A percentile compares a stretch with the other conserved stretches of the same genome.
Conservation (phyloP, 2,888 invertebrate genomes). For the Eupeodes luniger region DNA sequence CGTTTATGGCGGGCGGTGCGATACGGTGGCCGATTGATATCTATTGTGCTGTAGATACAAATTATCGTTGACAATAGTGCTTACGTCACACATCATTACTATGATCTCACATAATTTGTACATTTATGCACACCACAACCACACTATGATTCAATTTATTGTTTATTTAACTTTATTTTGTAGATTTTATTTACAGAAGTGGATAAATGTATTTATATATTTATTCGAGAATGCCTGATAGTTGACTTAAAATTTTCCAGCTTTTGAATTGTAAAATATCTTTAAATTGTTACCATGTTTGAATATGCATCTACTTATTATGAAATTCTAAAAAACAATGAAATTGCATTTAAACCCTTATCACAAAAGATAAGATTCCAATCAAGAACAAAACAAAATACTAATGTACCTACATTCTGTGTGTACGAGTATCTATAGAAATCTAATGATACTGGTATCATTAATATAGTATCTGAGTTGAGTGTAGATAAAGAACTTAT, state of each 20-base stretch:
- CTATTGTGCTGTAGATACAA: too few relatives aligned
- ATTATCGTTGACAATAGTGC: too few relatives aligned
- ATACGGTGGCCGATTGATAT: too few relatives aligned
- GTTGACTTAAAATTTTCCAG: neutral
- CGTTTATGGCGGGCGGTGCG: too few relatives aligned
- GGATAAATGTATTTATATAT: too few relatives aligned
- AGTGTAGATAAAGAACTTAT: conserved; percentile 11
- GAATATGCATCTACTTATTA: neutral
- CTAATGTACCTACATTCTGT: neutral
- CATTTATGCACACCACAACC: too few relatives aligned
- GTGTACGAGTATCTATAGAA: neutral
- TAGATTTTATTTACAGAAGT: too few relatives aligned
- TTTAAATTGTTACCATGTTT: neutral
- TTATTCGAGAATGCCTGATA: too few relatives aligned
- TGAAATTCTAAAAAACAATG: neutral
- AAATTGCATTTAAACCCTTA: conserved; percentile 29
- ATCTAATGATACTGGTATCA: conserved; percentile 62
- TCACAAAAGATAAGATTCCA: conserved; percentile 29
- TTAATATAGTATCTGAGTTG: conserved; percentile 35
- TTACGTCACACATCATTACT: too few relatives aligned
- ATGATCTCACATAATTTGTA: too few relatives aligned
- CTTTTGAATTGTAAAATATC: neutral
- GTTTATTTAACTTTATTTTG: too few relatives aligned
- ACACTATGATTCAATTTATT: too few relatives aligned
- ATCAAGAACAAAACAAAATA: conserved; percentile 22